Evolutionary conservation across 2,113 vertebrate species (phyloP), one percentile per base, ranked within the genome.

Genomic region (Tenebrosternarchus preto): DNA sequence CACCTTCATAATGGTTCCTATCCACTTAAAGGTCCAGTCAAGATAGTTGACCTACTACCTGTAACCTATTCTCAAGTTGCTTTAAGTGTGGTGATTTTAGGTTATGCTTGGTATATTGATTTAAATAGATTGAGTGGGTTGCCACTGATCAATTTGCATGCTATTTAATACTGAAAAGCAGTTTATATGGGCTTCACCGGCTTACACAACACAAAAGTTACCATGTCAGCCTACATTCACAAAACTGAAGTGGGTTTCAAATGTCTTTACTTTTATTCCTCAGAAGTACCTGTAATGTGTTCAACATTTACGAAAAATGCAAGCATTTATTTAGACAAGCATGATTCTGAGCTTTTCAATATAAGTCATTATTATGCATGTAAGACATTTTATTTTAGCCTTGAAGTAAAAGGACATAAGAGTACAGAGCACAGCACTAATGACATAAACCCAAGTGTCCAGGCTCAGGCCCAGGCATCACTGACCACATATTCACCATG

Each of bases 401-500:
- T 12, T 59, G 36, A 78, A 57, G 36, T 69, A 69, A 69, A 16
- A 6, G 53, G 1, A 29, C 25, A 63, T n/a, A 36, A 36, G 6
- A 64, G 33, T 31, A 59, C 19, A 59, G 56, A 59, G 20, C 7
- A 9, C 5, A 64, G 25, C 12, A 31, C 27, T 31, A 27, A 27
- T 68, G 46, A 77, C 53, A 60, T n/a, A n/a, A n/a, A n/a, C n/a
- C n/a, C n/a, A n/a, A n/a, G n/a, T n/a, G n/a, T n/a, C n/a, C n/a
- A 73, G 73, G 57, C 20, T 19, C 43, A 80, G 64, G 55, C 27
- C 25, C 73, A 66, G 70, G 69, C 69, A 80, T 50, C 78, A 61
- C 24, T 73, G 69, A 80, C 59, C 78, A 80, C 68, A 80, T 78
- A 70, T 78, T 78, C 77, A 70, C 66, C 67, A 60, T 60, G 53